A percentile compares a stretch with the other conserved stretches of the same genome.
phyloP scores from a whole-genome alignment of 2,797 vertebrate species.

The Syncerus caffer region DNA sequence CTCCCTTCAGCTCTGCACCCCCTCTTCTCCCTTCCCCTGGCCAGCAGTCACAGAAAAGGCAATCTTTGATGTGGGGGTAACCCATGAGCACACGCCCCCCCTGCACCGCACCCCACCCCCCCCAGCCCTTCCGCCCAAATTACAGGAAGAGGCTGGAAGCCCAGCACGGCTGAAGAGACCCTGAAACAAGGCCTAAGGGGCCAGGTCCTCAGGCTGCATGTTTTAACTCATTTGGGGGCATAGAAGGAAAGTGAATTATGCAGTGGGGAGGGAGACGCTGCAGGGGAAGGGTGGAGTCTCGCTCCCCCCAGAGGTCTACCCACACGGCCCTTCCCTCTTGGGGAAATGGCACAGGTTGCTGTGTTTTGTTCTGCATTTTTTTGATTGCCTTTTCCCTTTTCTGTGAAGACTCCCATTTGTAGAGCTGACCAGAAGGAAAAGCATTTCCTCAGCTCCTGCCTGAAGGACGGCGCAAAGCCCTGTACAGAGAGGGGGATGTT shows the following conservation, averaged over 20 bases:
- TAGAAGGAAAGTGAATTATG: background rate
- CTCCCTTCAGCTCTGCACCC: background rate
- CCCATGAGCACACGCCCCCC: background rate
- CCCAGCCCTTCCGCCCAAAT: background rate
- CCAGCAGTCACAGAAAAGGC: background rate
- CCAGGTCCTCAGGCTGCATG: background rate
- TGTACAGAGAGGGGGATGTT: background rate
- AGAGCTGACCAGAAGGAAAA: background rate
- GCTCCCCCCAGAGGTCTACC: background rate
- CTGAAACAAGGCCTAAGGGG: background rate
- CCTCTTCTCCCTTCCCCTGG: background rate
- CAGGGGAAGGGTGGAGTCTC: fast-evolving
- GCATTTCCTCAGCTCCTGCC: background rate
- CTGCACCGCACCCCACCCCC: fast-evolving
- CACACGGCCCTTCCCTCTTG: fast-evolving
- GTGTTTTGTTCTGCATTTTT: background rate
- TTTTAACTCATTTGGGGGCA: background rate
- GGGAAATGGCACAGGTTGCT: background rate
- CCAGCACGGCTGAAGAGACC: background rate
- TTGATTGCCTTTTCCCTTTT: background rate
- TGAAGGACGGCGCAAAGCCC: background rate
- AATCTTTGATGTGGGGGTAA: background rate
- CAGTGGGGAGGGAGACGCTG: background rate
- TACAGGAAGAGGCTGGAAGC: background rate
- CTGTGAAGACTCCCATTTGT: background rate